Base-by-base conservation (phyloP, 2,888 invertebrate species). In the Drosophila demipolita region DNA sequence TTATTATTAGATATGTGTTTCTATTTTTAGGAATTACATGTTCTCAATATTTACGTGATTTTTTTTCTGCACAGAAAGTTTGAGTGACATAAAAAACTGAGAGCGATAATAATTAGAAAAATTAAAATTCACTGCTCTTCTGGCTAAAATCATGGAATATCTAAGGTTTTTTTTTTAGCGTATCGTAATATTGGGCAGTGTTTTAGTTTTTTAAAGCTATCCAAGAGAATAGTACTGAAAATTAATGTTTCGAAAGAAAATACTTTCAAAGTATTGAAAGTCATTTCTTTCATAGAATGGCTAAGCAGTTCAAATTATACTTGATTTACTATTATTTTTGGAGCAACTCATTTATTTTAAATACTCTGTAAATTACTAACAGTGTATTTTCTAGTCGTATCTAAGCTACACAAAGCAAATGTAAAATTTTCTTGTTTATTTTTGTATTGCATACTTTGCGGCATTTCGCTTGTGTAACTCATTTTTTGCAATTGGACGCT, bases 371-470 rank as follows among this genome's bases (percentile, higher is more conserved):
- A 12, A 6, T 12, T 1, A 12, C 7, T 15, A 49, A 42, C 40
- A 61, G 75, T 29, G 75, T 64, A 63, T 61, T 29, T 49, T 0
- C 0, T 4, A 11, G 52, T 9, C 20, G 23, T 6, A 9, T 20
- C 20, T 11, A 23, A n/a, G 23, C 2, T 12, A n/a, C 3, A 1
- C 9, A 3, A 11, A 20, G 7, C 33, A 29, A 50, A 40, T 60
- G 8, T 4, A 4, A 12, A 20, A 7, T 33, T 15, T n/a, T 7
- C 58, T 50, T 54, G 26, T n/a, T 55, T 50, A 17, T 36, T 58
- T 85, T 87, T 82, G 86, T 80, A 88, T 88, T 71, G 89, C 89
- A 85, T 85, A 85, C 84, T 85, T 88, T 85, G 87, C 75, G 84
- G 84, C 84, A 81, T 88, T 87, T 86, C 75, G 72, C 75, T 72